phyloP scores from a whole-genome alignment of 2,888 invertebrate species.

The Eupithecia vulgata region DNA sequence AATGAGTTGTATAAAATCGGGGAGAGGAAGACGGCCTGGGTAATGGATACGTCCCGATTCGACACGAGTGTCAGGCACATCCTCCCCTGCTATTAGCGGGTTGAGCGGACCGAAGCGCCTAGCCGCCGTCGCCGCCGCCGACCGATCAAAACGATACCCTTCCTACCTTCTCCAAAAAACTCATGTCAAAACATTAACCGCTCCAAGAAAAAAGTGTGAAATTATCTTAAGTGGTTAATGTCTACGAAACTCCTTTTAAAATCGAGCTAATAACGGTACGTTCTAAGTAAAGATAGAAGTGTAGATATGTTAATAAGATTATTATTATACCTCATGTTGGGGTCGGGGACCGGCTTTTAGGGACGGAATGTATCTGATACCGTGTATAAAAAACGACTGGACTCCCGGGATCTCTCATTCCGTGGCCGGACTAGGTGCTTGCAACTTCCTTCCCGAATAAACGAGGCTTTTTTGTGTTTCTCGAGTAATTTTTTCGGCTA shows the following conservation, averaged over 20 bases:
- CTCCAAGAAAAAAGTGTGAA: slow-evolving; percentile 75
- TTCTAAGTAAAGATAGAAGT: slow-evolving; percentile 82
- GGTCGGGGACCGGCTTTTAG: slow-evolving; percentile 79
- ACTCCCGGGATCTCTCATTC: slow-evolving; percentile 79
- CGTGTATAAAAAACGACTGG: slow-evolving; percentile 81
- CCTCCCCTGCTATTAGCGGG: slow-evolving; percentile 57
- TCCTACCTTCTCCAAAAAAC: slow-evolving; percentile 51
- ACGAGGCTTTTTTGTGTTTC: slow-evolving; percentile 61
- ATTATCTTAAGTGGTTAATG: slow-evolving; percentile 79
- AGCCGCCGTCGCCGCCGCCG: slow-evolving; percentile 45
- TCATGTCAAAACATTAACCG: slow-evolving; percentile 71
- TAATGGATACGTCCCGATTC: slow-evolving; percentile 74
- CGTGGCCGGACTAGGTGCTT: slow-evolving; percentile 73
- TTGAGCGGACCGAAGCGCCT: slow-evolving; percentile 50
- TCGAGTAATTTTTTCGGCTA: slow-evolving; percentile 52
- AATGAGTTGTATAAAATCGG: slow-evolving; percentile 54
- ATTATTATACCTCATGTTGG: slow-evolving; percentile 78
- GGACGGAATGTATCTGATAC: slow-evolving; percentile 80
- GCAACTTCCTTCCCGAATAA: slow-evolving; percentile 68
- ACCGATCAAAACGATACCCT: slow-evolving; percentile 50
- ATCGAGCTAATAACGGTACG: slow-evolving; percentile 78
- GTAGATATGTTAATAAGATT: slow-evolving; percentile 83
- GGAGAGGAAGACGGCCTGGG: slow-evolving; percentile 45
- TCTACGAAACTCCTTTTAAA: slow-evolving; percentile 73
- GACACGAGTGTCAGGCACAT: slow-evolving; percentile 70